Evolutionary conservation across 2,888 invertebrate genomes (phyloP).

Genomic region (Elmis aenea): DNA sequence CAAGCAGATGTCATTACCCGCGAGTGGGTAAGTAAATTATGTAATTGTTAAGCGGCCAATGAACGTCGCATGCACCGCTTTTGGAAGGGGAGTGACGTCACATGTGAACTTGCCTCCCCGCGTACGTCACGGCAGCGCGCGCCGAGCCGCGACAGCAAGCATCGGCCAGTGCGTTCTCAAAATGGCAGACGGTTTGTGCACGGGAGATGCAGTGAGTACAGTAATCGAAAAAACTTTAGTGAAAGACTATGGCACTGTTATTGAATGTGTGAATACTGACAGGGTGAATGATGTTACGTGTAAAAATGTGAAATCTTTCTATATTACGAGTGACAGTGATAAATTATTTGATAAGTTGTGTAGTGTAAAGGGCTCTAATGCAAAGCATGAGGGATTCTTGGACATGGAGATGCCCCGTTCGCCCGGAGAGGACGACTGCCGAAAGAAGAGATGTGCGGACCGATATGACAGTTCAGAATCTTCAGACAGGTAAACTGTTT

Average conservation of each 20-base stretch:
- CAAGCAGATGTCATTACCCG: conserved; percentile 47
- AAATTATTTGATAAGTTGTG: conserved; percentile 42
- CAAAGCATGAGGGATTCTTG: conserved; percentile 39
- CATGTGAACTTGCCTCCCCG: conserved; percentile 32
- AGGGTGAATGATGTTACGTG: conserved; percentile 52
- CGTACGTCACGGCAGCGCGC: conserved; percentile 37
- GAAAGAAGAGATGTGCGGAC: conserved; percentile 83
- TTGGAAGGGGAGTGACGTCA: conserved; percentile 38
- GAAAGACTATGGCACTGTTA: conserved; percentile 51
- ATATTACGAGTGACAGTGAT: conserved; percentile 42
- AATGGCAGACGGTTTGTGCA: conserved; percentile 77
- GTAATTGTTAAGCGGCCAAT: conserved; percentile 47
- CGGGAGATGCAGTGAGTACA: conserved; percentile 57
- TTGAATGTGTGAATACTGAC: conserved; percentile 42
- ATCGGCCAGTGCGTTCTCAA: conserved; percentile 63
- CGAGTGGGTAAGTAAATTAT: conserved; percentile 44
- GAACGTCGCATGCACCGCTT: conserved; percentile 42
- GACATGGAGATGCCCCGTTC: conserved; percentile 32
- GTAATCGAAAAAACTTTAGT: conserved; percentile 54
- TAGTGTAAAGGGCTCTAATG: conserved; percentile 28
- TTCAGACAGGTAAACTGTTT: conserved; percentile 89
- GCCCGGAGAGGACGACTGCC: conserved; percentile 51
- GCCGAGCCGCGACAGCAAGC: conserved; percentile 15
- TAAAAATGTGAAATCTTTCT: conserved; percentile 51
- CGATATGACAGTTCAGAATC: conserved; percentile 91